Evolutionary conservation across 2,888 invertebrate genomes (phyloP), one percentile per base, ranked within the genome.

Genomic region (Meliscaeva auricollis): DNA sequence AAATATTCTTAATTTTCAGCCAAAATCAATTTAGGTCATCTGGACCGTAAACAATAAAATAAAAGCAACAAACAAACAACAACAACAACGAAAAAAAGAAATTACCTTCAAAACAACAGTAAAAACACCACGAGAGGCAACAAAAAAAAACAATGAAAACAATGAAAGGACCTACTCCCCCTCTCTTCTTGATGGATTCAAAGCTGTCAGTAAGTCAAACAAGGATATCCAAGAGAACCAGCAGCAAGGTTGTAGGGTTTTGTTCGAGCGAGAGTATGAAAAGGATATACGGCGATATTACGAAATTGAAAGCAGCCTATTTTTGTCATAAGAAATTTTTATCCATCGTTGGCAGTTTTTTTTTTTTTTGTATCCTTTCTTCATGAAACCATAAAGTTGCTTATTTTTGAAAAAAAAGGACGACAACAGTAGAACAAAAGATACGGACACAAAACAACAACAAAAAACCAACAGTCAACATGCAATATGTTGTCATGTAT

Each of bases 21-120:
- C 75, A 68, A 84, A 84, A 84, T 84, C 84, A 79, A 84, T 84
- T 84, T 79, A 72, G 84, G 84, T 79, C 79, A 84, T 79, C 84
- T 84, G 66, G 48, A 26, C 38, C 56, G 11, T 70, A 76, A 66
- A 50, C 50, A 48, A 44, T 30, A 62, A 44, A 32, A 48, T 30
- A 46, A 26, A 26, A 46, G n/a, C 9, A 32, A 66, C n/a, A n/a
- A n/a, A n/a, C n/a, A n/a, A n/a, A n/a, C n/a, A n/a, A n/a, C n/a
- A 13, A 30, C n/a, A 26, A 13, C 1, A 38, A 38, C 7, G 38
- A 52, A 1, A 15, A 54, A 56, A 58, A 66, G 17, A 13, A 32
- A 48, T 64, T 64, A 48, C 46, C 32, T 64, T 64, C 48, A 46
- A n/a, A 46, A 13, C 15, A 41, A 60, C 20, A 60, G 41, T 60